Evolutionary conservation across 2,113 vertebrate species (phyloP).

Genomic region (Pygathrix nemaeus): DNA sequence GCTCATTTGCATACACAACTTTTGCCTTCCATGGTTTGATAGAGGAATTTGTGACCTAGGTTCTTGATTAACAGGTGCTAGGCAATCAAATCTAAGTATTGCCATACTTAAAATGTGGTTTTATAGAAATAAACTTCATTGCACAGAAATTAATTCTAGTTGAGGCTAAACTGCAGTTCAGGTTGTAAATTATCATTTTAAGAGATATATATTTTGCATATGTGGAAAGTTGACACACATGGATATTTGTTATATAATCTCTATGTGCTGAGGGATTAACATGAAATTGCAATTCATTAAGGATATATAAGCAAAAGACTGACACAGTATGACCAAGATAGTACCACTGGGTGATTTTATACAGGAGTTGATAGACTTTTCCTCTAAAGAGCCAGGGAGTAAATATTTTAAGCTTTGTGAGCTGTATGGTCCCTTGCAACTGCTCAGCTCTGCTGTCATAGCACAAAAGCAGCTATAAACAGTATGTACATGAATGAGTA

Average conservation of each 20-base stretch:
- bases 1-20: background rate
- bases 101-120: background rate
- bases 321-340: background rate
- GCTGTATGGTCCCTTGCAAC: background rate
- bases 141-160: background rate
- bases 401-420: conserved; percentile 20
- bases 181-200: background rate
- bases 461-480: background rate
- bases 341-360: background rate
- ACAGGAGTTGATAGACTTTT: background rate
- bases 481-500: background rate
- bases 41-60: background rate
- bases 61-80: background rate
- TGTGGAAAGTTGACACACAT: background rate
- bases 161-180: background rate
- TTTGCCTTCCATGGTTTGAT: background rate
- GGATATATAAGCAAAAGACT: background rate
- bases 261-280: background rate
- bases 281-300: conserved; percentile 11
- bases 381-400: background rate
- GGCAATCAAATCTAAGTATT: background rate
- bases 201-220: background rate
- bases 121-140: conserved; percentile 3
- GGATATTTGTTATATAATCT: conserved; percentile 8
- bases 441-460: background rate